Evolutionary conservation across 2,113 vertebrate genomes (phyloP).

Genomic region (Cyanoliseus patagonus): DNA sequence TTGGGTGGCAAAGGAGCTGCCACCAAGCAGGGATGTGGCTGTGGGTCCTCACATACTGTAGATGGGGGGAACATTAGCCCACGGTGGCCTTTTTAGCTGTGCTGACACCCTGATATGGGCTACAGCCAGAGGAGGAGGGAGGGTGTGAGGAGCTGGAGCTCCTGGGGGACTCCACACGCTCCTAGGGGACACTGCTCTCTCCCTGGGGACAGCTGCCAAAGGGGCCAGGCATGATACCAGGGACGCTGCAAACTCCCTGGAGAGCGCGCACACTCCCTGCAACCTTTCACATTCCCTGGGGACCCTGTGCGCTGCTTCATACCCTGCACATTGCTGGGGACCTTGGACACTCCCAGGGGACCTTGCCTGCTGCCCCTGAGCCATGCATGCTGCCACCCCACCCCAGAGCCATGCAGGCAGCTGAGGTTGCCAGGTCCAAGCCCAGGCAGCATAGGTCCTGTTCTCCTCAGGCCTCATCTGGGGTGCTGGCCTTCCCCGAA

Average conservation of each 20-base stretch:
- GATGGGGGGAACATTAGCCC: neutral
- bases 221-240: no score
- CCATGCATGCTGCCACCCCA: neutral
- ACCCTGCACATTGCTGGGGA: neutral
- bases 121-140: neutral
- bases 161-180: no score
- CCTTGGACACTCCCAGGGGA: neutral
- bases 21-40: fast-evolving
- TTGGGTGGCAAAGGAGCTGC: neutral
- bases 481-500: neutral
- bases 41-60: fast-evolving
- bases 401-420: neutral
- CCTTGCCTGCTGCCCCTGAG: fast-evolving
- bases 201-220: neutral
- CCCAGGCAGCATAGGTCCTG: neutral
- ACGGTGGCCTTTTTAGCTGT: neutral
- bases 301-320: neutral
- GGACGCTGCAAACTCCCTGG: neutral
- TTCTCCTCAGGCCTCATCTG: neutral
- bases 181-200: neutral
- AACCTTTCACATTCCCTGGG: neutral
- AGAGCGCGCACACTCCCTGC: neutral
- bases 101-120: neutral
- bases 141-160: neutral
- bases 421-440: neutral